Percentiles rank a stretch among this genome's conserved stretches.
Evolutionary conservation across 1,140 invertebrate species (phyloP).

Genomic region (Anthonomus grandis): DNA sequence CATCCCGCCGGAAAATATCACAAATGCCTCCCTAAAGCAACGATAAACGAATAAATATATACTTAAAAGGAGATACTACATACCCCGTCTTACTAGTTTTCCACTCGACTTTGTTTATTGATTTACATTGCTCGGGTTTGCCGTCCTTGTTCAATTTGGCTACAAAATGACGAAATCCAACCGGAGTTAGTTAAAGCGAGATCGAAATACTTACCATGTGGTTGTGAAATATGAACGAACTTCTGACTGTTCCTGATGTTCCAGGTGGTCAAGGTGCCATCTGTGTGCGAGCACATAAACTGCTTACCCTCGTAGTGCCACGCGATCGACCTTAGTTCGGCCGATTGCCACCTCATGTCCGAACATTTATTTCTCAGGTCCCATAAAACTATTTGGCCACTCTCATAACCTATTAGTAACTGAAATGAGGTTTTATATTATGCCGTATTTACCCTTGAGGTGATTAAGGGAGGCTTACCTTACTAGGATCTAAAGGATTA

Average conservation of each 20-base stretch:
- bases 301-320: constrained; percentile 99
- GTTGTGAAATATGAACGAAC: constrained; percentile 78
- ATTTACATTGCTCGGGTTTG: constrained; percentile 82
- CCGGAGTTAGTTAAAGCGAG: neutral
- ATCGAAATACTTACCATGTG: constrained; percentile 75
- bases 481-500: constrained; percentile 91
- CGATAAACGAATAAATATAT: neutral
- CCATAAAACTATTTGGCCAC: constrained; percentile 93
- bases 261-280: constrained; percentile 95
- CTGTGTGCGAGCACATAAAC: constrained; percentile 94
- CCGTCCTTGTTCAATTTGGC: constrained; percentile 86
- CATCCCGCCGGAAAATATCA: constrained; percentile 94
- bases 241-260: constrained; percentile 70
- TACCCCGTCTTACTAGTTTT: constrained; percentile 86
- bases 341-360: constrained; percentile 77
- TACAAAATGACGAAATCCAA: constrained; percentile 53
- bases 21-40: constrained; percentile 71
- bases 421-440: too few relatives aligned
- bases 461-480: too few relatives aligned
- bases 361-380: constrained; percentile 81
- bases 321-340: constrained; percentile 79
- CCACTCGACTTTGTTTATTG: constrained; percentile 94
- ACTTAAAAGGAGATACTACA: constrained; percentile 38
- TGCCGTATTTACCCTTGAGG: too few relatives aligned
- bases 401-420: constrained; percentile 96